phyloP scores from a whole-genome alignment of 2,888 invertebrate genomes.

The Pherbina coryleti region DNA sequence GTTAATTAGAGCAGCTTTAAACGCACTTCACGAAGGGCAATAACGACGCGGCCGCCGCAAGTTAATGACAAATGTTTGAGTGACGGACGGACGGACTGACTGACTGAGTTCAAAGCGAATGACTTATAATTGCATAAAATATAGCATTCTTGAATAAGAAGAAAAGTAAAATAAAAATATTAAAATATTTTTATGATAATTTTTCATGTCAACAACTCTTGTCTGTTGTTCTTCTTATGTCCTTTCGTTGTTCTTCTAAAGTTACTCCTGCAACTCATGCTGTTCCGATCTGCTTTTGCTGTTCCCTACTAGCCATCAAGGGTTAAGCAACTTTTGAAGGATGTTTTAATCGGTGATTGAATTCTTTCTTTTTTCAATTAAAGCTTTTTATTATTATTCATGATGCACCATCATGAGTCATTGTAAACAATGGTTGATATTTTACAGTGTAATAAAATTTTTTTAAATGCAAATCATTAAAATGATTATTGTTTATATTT shows the following conservation, averaged over 20 bases:
- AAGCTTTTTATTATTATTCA: background rate
- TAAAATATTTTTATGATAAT: no score
- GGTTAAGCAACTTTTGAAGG: conserved; percentile 23
- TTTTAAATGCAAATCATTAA: background rate
- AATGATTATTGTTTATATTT: background rate
- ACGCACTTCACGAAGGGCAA: background rate
- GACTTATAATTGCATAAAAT: background rate
- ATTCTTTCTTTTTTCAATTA: background rate
- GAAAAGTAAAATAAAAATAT: background rate
- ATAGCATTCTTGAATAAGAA: background rate
- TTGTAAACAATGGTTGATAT: background rate
- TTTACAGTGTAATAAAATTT: background rate
- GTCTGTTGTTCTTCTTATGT: no score
- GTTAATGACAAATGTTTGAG: background rate
- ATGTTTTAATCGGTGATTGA: background rate
- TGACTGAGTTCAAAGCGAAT: background rate
- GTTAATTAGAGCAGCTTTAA: background rate
- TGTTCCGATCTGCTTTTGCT: background rate
- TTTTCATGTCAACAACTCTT: no score
- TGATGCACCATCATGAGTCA: background rate
- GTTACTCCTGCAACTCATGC: no score
- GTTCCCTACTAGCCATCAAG: background rate
- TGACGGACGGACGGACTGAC: background rate
- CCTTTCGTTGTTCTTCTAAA: background rate
- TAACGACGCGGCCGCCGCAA: background rate